Evolutionary conservation across 2,797 vertebrate genomes (phyloP).

Genomic region (Tokudaia muenninki): DNA sequence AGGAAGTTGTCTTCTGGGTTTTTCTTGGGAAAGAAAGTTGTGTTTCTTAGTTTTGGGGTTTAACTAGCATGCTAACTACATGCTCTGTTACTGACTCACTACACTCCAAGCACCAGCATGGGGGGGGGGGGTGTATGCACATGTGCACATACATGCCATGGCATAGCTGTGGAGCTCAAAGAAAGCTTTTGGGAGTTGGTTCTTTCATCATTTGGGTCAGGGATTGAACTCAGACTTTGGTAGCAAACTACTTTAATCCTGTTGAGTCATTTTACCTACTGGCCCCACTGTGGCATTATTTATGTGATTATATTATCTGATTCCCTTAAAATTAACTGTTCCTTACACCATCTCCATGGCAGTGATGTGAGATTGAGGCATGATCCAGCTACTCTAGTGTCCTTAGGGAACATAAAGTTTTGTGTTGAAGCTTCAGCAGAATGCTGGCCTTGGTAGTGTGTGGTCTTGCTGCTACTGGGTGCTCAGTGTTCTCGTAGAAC

Average conservation of each 20-base stretch:
- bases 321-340: constrained; percentile 33
- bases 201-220: not conserved
- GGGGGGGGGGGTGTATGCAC: not conserved
- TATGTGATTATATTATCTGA: not conserved
- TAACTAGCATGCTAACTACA: not conserved
- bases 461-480: not conserved
- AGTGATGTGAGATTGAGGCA: not conserved
- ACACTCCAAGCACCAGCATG: not conserved
- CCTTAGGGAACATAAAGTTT: constrained; percentile 9
- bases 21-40: not conserved
- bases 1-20: not conserved
- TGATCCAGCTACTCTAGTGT: not conserved
- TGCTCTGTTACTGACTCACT: not conserved
- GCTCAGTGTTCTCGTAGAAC: not conserved
- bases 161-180: not conserved
- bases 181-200: not conserved
- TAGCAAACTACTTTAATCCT: not conserved
- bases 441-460: not conserved
- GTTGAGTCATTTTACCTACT: not conserved
- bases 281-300: constrained; percentile 18
- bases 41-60: not conserved
- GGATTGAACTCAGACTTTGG: not conserved
- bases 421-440: constrained; percentile 18
- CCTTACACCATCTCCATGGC: constrained; percentile 19
- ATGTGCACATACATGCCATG: not conserved